These are phyloP conservation scores for Crax fasciolata DNA, from an alignment of 2,797 vertebrate species.

Conservation along the genomic window DNA sequence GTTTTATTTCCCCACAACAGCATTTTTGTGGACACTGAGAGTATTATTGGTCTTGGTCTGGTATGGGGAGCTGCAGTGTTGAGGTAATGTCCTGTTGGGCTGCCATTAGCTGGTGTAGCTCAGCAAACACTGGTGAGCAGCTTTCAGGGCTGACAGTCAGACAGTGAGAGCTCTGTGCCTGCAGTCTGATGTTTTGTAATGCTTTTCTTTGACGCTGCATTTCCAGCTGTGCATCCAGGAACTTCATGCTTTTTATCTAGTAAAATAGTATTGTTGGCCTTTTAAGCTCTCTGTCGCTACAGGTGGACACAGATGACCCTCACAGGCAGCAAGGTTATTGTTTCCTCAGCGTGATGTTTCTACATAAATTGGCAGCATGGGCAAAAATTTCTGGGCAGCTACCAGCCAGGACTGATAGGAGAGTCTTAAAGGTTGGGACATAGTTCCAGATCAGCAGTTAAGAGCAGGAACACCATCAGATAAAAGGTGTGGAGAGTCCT, in stretches of 20 bases:
- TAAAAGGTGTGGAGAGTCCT: not conserved
- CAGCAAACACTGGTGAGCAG: not conserved
- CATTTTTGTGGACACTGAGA: rapidly evolving
- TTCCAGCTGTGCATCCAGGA: not conserved
- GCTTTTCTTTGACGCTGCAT: not conserved
- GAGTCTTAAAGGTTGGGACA: not conserved
- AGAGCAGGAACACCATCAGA: not conserved
- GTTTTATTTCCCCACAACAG: not conserved
- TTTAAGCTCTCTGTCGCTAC: not conserved
- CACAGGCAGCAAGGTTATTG: conserved; percentile 1
- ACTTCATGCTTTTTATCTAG: not conserved
- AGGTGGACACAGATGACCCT: not conserved
- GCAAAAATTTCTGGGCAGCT: not conserved
- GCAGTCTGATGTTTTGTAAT: not conserved
- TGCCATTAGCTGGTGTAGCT: not conserved
- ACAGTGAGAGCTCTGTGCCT: not conserved
- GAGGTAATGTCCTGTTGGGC: not conserved
- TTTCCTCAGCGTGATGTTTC: not conserved
- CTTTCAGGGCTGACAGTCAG: not conserved
- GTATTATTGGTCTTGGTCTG: not conserved
- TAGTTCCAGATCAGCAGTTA: not conserved
- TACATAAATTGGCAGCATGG: not conserved
- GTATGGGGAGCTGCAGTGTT: not conserved
- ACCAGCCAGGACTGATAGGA: not conserved
- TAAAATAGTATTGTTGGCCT: not conserved